Evolutionary conservation across 2,888 invertebrate genomes (phyloP).

Genomic region (Eupithecia insigniata): DNA sequence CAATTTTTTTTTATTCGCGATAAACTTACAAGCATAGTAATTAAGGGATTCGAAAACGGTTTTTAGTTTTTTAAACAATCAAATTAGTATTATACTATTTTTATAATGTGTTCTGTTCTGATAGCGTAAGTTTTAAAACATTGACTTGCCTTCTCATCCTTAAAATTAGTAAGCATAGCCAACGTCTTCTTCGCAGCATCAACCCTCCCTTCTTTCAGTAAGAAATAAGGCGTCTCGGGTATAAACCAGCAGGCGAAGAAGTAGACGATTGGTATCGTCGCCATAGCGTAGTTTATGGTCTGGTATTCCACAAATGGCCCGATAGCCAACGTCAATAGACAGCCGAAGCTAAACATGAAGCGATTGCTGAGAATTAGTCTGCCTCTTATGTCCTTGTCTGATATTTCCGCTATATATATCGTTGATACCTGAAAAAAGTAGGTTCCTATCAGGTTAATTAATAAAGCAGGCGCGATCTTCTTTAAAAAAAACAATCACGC

Average conservation of each 20-base stretch:
- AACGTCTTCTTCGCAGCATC: conserved; percentile 71
- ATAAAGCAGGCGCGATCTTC: no score
- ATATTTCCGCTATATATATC: conserved; percentile 74
- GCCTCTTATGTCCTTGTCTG: conserved; percentile 75
- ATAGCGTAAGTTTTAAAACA: no score
- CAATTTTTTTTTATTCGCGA: no score
- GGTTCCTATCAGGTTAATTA: no score
- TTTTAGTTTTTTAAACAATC: no score
- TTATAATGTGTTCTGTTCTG: no score
- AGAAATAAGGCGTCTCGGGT: conserved; percentile 85
- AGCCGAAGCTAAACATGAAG: conserved; percentile 68
- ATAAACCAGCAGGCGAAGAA: conserved; percentile 80
- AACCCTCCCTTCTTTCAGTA: conserved; percentile 77
- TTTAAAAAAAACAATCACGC: no score
- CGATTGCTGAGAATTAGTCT: conserved; percentile 60
- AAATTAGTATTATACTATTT: no score
- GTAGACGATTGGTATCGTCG: conserved; percentile 72
- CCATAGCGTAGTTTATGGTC: conserved; percentile 70
- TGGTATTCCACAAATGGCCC: conserved; percentile 69
- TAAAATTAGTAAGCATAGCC: conserved; percentile 63
- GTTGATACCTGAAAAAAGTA: conserved; percentile 64
- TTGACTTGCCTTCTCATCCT: conserved; percentile 56
- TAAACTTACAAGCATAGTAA: no score
- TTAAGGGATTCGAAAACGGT: no score
- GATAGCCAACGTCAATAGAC: conserved; percentile 64